These are phyloP conservation scores for Anorthoa munda DNA, from an alignment of 2,888 invertebrate genomes.

Conservation along the genomic window DNA sequence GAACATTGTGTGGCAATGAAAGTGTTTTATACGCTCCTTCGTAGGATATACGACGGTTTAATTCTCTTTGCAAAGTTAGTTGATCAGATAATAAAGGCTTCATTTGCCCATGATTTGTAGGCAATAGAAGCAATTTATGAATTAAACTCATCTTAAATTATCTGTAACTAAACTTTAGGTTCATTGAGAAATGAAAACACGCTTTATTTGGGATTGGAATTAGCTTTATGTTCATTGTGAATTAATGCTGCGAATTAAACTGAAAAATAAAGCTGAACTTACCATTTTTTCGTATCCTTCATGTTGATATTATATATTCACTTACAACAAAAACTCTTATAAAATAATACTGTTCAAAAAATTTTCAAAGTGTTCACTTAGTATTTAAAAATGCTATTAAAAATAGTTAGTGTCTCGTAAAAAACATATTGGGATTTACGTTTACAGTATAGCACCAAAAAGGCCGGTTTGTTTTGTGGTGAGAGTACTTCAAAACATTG, in stretches of 20 bases:
- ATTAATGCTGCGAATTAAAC: neutral
- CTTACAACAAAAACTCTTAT: slow-evolving; percentile 54
- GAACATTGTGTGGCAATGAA: slow-evolving; percentile 23
- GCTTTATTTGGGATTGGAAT: neutral
- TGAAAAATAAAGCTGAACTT: slow-evolving; percentile 62
- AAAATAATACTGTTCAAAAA: slow-evolving; percentile 59
- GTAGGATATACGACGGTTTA: neutral
- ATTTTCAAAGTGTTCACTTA: slow-evolving; percentile 43
- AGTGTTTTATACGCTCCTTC: slow-evolving; percentile 21
- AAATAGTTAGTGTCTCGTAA: slow-evolving; percentile 39
- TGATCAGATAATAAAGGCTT: neutral
- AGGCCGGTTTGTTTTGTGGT: slow-evolving; percentile 71
- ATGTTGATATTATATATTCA: slow-evolving; percentile 70
- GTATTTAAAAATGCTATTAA: slow-evolving; percentile 41
- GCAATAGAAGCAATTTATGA: neutral
- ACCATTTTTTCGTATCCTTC: slow-evolving; percentile 81
- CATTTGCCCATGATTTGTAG: neutral
- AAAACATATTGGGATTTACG: slow-evolving; percentile 42
- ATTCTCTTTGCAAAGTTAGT: slow-evolving; percentile 18
- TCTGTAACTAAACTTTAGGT: neutral
- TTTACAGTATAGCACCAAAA: slow-evolving; percentile 66
- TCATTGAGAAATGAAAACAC: neutral
- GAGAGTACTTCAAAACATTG: slow-evolving; percentile 74
- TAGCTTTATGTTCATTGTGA: neutral
- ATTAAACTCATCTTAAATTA: slow-evolving; percentile 13